phyloP scores from a whole-genome alignment of 2,113 vertebrate species.

The Condylura cristata region DNA sequence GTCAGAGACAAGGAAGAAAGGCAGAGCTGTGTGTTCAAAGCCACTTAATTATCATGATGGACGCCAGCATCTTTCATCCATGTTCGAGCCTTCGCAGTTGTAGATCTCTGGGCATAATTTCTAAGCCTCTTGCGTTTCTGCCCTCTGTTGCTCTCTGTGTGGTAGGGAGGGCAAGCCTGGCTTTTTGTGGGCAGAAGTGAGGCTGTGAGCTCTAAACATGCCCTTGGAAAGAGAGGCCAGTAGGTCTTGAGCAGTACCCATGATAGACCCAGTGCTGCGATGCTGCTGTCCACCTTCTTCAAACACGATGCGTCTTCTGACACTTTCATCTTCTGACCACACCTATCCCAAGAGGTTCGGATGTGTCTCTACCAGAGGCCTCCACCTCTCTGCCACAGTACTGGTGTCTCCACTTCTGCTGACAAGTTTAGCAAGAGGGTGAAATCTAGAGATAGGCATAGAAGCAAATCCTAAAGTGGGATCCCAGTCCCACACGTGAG shows the following conservation, averaged over 20 bases:
- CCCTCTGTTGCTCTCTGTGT: no score
- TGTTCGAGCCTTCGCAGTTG: background rate
- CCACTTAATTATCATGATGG: background rate
- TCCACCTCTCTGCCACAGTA: background rate
- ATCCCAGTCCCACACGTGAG: background rate
- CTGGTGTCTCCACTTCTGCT: background rate
- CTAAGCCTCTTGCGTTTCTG: background rate
- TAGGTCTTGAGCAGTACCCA: background rate
- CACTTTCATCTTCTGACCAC: background rate
- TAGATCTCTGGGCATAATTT: background rate
- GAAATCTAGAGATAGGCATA: background rate
- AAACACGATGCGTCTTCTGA: background rate
- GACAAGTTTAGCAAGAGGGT: background rate
- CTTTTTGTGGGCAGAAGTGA: background rate
- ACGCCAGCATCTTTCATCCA: background rate
- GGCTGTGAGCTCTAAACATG: background rate
- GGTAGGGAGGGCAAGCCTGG: background rate
- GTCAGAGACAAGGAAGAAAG: background rate
- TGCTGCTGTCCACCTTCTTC: background rate
- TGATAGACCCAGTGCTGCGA: background rate
- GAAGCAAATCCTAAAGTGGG: background rate
- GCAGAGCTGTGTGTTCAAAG: background rate
- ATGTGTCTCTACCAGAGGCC: background rate
- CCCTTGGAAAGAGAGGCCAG: background rate
- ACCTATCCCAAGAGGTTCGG: background rate